Evolutionary conservation across 2,888 invertebrate species (phyloP).

Genomic region (Ceraclea dissimilis): DNA sequence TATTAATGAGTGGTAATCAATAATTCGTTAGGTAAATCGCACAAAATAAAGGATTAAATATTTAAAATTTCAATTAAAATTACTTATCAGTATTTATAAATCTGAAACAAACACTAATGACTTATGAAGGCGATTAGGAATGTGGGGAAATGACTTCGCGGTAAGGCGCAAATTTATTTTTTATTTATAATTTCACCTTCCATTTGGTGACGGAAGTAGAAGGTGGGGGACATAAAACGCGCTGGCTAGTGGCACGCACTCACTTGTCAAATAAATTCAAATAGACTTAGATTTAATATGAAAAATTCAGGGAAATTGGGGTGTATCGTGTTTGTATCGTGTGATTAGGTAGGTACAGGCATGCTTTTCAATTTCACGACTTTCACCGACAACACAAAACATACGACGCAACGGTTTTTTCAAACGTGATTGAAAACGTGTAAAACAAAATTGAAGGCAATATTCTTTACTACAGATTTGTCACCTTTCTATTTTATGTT

Average conservation of each 20-base stretch:
- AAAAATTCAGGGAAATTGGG: conserved; percentile 23
- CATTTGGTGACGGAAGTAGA: not conserved
- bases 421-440: no score
- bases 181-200: conserved; percentile 3
- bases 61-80: not conserved
- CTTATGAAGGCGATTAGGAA: not conserved
- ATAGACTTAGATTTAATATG: conserved; percentile 24
- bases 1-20: no score
- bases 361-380: not conserved
- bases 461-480: not conserved
- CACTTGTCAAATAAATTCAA: conserved; percentile 24
- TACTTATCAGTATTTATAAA: not conserved
- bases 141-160: not conserved
- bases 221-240: conserved; percentile 7
- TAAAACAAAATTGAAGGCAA: not conserved
- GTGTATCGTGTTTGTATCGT: conserved; percentile 22
- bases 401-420: no score
- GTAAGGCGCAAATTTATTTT: conserved; percentile 3
- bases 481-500: not conserved
- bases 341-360: no score
- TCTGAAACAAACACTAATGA: conserved; percentile 1
- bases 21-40: no score
- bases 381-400: not conserved
- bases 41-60: no score
- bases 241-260: conserved; percentile 7